Percentiles rank a stretch among this genome's conserved stretches.
Conservation (phyloP, 2,888 invertebrate genomes). For the Isoperla grammatica region DNA sequence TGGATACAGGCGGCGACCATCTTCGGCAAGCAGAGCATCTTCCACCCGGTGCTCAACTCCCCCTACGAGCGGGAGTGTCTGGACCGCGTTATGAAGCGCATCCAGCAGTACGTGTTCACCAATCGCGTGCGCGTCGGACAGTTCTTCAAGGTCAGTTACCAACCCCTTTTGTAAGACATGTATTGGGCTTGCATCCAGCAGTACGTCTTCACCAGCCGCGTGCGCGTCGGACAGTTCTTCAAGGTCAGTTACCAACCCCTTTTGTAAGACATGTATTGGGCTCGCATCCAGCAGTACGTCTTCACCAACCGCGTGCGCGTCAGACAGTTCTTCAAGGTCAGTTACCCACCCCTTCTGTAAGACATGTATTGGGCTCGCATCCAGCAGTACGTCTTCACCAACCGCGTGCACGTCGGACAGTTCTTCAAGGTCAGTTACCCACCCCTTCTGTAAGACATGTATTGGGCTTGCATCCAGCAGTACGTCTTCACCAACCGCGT, state of each 20-base stretch:
- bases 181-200: conserved; percentile 67
- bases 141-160: conserved; percentile 58
- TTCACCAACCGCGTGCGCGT: conserved; percentile 58
- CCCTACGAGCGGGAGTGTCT: conserved; percentile 49
- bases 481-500: conserved; percentile 59
- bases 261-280: too few relatives aligned
- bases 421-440: conserved; percentile 64
- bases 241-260: too few relatives aligned
- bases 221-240: conserved; percentile 64
- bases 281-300: conserved; percentile 63
- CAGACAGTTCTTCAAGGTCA: conserved; percentile 62
- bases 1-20: conserved; percentile 48
- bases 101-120: conserved; percentile 63
- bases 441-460: too few relatives aligned
- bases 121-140: conserved; percentile 58
- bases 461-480: conserved; percentile 65
- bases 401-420: conserved; percentile 57
- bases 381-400: conserved; percentile 62
- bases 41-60: conserved; percentile 54
- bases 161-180: too few relatives aligned
- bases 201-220: conserved; percentile 56
- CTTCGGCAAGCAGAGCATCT: conserved; percentile 49
- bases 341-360: too few relatives aligned
- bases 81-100: conserved; percentile 53
- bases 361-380: too few relatives aligned